Evolutionary conservation across 2,888 invertebrate species (phyloP).

Genomic region (Meiosimyza platycephala): DNA sequence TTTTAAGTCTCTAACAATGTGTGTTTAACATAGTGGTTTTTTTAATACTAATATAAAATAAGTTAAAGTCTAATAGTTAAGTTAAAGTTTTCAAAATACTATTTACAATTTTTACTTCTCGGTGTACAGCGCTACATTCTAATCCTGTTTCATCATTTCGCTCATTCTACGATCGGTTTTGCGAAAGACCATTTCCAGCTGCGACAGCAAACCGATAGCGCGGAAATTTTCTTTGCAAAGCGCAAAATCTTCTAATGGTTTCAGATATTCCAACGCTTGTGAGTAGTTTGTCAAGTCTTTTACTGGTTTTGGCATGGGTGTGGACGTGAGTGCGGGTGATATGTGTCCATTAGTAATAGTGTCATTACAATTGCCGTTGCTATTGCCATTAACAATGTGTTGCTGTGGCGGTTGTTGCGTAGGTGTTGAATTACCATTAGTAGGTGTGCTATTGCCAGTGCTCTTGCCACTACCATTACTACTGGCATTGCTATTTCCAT

Average conservation of each 20-base stretch:
- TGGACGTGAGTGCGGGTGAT: constrained; percentile 13
- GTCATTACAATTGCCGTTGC: neutral
- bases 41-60: no score
- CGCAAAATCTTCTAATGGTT: constrained; percentile 63
- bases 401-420: constrained; percentile 13
- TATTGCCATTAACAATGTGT: constrained; percentile 20
- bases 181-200: constrained; percentile 58
- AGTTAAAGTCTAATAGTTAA: no score
- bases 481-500: constrained; percentile 33
- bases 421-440: constrained; percentile 31
- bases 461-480: constrained; percentile 23
- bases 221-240: constrained; percentile 63
- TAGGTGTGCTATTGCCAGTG: constrained; percentile 35
- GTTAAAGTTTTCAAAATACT: no score
- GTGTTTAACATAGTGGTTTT: no score
- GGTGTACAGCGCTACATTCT: no score
- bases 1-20: no score
- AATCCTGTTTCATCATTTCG: no score
- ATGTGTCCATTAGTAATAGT: constrained; percentile 36
- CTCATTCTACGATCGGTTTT: constrained; percentile 49
- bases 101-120: no score
- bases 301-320: neutral
- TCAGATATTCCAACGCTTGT: constrained; percentile 60
- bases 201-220: constrained; percentile 62
- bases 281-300: constrained; percentile 57